Percentiles rank a stretch among this genome's conserved stretches.
phyloP scores from a whole-genome alignment of 1,140 invertebrate species.

The Caerostris darwini region DNA sequence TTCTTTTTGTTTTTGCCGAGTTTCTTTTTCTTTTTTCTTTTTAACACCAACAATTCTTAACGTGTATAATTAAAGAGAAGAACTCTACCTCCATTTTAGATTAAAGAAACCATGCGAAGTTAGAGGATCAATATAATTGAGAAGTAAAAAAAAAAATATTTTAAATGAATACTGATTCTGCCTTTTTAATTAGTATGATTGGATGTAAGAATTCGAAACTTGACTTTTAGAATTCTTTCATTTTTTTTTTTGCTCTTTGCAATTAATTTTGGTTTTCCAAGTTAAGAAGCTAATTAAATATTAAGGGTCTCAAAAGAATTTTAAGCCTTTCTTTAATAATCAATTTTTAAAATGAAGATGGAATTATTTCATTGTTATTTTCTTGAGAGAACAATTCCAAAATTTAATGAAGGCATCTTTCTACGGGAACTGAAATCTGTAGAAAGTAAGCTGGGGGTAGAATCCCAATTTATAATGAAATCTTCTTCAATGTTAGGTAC shows the following conservation, averaged over 20 bases:
- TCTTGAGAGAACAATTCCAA: slow-evolving; percentile 7
- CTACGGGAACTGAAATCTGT: not conserved
- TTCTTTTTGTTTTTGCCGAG: not conserved
- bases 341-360: slow-evolving; percentile 7
- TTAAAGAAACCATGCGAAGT: not conserved
- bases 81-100: not conserved
- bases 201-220: slow-evolving; percentile 14
- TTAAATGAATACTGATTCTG: not conserved
- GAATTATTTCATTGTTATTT: slow-evolving; percentile 17
- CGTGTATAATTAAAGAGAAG: not conserved
- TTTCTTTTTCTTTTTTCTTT: not conserved
- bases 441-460: not conserved
- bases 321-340: not conserved
- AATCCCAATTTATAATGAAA: not conserved
- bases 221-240: not conserved
- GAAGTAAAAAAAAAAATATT: not conserved
- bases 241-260: not conserved
- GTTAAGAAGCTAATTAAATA: slow-evolving; percentile 29
- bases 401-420: not conserved
- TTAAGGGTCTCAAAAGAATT: not conserved
- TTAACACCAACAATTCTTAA: not conserved
- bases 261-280: slow-evolving; percentile 11
- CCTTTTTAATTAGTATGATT: slow-evolving; percentile 21
- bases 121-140: not conserved
- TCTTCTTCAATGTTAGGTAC: not conserved